These are phyloP conservation scores for Frieseomelitta varia DNA, from an alignment of 1,140 invertebrate genomes.

Conservation along the genomic window DNA sequence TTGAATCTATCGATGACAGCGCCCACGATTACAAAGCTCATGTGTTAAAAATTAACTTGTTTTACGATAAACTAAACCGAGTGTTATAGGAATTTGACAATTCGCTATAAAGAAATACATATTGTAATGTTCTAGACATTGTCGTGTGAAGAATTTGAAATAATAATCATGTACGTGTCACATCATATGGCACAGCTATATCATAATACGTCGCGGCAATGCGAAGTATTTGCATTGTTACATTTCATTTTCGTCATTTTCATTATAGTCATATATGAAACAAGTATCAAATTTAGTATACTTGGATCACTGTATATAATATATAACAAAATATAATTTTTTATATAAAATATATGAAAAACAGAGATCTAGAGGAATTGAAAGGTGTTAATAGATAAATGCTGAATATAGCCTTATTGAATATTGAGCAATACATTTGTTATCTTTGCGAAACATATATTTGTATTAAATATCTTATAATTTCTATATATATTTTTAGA, in stretches of 20 bases:
- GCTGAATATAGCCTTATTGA: no score
- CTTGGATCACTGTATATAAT: no score
- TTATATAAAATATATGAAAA: neutral
- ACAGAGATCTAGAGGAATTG: neutral
- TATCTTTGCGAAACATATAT: no score
- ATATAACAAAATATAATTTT: neutral
- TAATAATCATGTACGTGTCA: neutral
- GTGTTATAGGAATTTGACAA: neutral
- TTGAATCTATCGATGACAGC: constrained; percentile 53
- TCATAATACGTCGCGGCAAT: neutral
- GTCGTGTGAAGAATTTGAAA: neutral
- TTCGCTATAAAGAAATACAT: neutral
- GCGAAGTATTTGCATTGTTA: no score
- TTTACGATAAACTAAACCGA: constrained; percentile 5
- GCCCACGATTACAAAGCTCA: constrained; percentile 26
- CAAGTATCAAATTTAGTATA: no score
- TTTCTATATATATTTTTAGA: no score
- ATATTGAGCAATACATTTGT: no score
- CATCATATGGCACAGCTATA: neutral
- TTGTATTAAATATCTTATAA: no score
- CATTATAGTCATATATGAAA: no score
- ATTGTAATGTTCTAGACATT: neutral
- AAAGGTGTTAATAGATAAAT: no score
- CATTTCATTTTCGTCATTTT: no score
- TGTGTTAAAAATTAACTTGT: constrained; percentile 4